Percentiles rank a stretch among this genome's conserved stretches.
phyloP scores from a whole-genome alignment of 1,140 invertebrate genomes.

The Tenebrio molitor region DNA sequence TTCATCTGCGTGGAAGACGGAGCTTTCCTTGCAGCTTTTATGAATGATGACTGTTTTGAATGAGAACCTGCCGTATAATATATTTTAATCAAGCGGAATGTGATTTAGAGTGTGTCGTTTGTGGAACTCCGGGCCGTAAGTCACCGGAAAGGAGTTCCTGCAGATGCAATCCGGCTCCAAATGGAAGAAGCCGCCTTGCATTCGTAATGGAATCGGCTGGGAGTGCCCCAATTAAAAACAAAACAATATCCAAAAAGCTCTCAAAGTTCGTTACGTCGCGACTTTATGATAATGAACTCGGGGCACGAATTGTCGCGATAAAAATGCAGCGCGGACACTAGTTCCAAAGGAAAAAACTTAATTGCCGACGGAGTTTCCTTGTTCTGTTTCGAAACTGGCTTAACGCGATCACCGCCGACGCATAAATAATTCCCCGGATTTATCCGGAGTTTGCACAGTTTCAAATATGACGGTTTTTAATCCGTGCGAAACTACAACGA shows the following conservation, averaged over 20 bases:
- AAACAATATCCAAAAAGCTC: conserved; percentile 3
- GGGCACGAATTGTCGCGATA: background rate
- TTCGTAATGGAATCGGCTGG: conserved; percentile 13
- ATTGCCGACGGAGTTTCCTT: background rate
- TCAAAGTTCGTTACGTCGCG: conserved; percentile 7
- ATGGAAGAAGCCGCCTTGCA: background rate
- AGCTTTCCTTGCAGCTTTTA: background rate
- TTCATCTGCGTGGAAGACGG: background rate
- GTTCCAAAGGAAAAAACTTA: background rate
- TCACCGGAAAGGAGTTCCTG: conserved; percentile 3
- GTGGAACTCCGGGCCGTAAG: conserved; percentile 1
- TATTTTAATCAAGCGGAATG: conserved; percentile 32
- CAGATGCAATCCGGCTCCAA: background rate
- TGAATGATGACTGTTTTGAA: conserved; percentile 39
- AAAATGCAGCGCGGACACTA: background rate
- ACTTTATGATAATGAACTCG: conserved; percentile 26
- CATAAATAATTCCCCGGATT: conserved; percentile 12
- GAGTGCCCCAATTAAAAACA: conserved; percentile 18
- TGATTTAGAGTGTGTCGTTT: conserved; percentile 27
- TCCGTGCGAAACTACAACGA: background rate
- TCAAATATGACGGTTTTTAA: conserved; percentile 2
- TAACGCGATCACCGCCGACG: conserved; percentile 3
- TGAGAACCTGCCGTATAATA: conserved; percentile 25
- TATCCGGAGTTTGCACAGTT: conserved; percentile 1
- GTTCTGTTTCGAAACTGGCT: background rate